These are phyloP conservation scores for Montipora efflorescens DNA, from an alignment of 64 coral and sea anemone species.

Conservation along the genomic window DNA sequence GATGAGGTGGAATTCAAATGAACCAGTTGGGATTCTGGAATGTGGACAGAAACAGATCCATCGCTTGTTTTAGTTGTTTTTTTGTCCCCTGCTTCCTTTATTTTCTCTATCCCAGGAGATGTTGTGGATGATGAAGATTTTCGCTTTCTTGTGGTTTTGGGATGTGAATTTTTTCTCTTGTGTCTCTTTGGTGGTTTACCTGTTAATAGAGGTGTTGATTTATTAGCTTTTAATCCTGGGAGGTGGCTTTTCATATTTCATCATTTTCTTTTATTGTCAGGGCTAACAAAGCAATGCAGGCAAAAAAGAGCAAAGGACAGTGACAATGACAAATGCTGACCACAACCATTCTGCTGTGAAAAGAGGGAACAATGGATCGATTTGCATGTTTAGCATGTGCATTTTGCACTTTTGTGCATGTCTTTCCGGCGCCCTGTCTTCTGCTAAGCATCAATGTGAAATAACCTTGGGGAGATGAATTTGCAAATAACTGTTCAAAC, in stretches of 20 bases:
- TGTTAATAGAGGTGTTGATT: neutral
- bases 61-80: slow-evolving; percentile 42
- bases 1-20: slow-evolving; percentile 53
- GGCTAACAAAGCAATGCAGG: no score
- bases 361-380: no score
- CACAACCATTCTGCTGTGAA: no score
- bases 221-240: neutral
- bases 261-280: no score
- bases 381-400: no score
- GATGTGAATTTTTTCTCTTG: slow-evolving; percentile 90
- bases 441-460: no score
- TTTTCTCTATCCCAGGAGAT: neutral
- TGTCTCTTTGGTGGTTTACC: slow-evolving; percentile 72
- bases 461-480: no score
- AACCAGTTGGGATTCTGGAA: slow-evolving; percentile 88
- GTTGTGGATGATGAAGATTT: slow-evolving; percentile 15
- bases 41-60: slow-evolving; percentile 78
- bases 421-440: no score
- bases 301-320: no score
- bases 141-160: slow-evolving; percentile 87
- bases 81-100: slow-evolving; percentile 37
- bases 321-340: no score
- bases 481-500: no score
- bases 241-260: neutral
- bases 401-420: no score